Percentiles rank a stretch among this genome's conserved stretches.
phyloP scores from a whole-genome alignment of 2,113 vertebrate genomes.

The Nibea coibor region DNA sequence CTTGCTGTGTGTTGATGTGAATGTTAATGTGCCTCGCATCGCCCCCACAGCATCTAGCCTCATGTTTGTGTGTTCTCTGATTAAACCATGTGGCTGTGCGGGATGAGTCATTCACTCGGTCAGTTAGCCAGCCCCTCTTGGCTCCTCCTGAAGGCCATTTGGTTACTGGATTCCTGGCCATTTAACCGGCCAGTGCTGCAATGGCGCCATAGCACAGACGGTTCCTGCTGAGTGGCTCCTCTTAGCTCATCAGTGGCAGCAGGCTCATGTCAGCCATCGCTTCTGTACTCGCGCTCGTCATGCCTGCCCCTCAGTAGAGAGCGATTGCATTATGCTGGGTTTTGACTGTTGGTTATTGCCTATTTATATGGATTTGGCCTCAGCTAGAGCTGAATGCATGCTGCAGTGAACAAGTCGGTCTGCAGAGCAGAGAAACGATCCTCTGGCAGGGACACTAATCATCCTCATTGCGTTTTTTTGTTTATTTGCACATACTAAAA shows the following conservation, averaged over 20 bases:
- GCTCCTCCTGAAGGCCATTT: constrained; percentile 68
- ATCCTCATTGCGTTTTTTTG: not conserved
- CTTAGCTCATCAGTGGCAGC: constrained; percentile 65
- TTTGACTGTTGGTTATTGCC: constrained; percentile 54
- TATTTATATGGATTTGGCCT: constrained; percentile 29
- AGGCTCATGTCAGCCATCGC: constrained; percentile 40
- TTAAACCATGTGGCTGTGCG: constrained; percentile 58
- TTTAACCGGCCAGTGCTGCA: constrained; percentile 60
- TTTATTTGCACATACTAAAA: constrained; percentile 5
- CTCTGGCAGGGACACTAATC: not conserved
- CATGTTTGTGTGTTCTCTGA: constrained; percentile 59
- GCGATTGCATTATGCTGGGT: constrained; percentile 35
- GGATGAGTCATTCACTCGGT: constrained; percentile 63
- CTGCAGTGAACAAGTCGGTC: constrained; percentile 2
- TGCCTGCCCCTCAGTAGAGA: constrained; percentile 14
- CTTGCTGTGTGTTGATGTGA: constrained; percentile 25
- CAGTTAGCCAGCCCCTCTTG: constrained; percentile 65
- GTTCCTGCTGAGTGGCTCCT: constrained; percentile 57
- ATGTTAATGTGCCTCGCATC: constrained; percentile 18
- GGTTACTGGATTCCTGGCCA: constrained; percentile 61
- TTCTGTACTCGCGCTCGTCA: constrained; percentile 38
- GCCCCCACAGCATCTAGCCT: constrained; percentile 2
- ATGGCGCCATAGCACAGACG: constrained; percentile 58
- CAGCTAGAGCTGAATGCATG: not conserved
- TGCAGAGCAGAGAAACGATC: not conserved